Conservation (phyloP, 2,113 vertebrate species). For the Choloepus hoffmanni region DNA sequence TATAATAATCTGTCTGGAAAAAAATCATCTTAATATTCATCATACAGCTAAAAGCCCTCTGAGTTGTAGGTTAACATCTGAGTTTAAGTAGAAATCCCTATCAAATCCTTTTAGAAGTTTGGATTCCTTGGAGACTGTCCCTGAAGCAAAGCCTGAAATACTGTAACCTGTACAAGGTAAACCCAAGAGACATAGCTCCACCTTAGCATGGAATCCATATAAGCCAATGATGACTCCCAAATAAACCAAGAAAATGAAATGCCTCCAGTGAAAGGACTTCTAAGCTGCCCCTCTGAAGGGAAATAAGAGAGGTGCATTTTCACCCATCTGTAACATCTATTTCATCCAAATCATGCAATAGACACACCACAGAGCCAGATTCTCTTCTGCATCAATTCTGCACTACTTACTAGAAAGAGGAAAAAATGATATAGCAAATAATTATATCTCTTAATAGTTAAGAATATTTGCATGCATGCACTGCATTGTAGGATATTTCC, state of each 20-base stretch:
- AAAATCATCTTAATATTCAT: constrained; percentile 50
- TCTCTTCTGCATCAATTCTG: neutral
- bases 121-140: constrained; percentile 36
- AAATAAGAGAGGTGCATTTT: constrained; percentile 20
- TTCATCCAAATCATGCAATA: constrained; percentile 56
- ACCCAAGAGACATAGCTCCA: constrained; percentile 45
- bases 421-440: constrained; percentile 7
- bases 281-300: neutral
- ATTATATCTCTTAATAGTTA: neutral
- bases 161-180: constrained; percentile 49
- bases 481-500: neutral
- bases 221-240: constrained; percentile 44
- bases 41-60: constrained; percentile 49
- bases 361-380: neutral
- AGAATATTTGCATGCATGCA: neutral
- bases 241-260: constrained; percentile 59
- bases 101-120: constrained; percentile 49
- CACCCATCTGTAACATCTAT: neutral
- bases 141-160: constrained; percentile 60
- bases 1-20: neutral
- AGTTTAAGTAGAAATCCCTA: constrained; percentile 56
- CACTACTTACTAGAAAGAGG: constrained; percentile 20
- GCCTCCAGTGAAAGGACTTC: neutral
- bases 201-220: constrained; percentile 44
- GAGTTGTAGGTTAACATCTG: constrained; percentile 56